phyloP scores from a whole-genome alignment of 2,888 invertebrate species.

The Aradus depressus region DNA sequence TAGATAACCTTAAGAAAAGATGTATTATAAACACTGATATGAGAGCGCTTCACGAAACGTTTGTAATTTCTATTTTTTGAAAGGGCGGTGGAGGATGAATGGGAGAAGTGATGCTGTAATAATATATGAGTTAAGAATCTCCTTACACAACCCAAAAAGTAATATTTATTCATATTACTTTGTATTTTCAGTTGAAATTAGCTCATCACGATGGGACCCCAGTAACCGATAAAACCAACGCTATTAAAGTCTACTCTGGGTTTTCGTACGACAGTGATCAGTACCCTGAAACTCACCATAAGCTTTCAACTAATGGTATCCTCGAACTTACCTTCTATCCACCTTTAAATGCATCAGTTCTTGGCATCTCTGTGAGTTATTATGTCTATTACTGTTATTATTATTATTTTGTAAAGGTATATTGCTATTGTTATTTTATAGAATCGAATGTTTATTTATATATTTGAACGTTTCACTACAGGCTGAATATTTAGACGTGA shows the following conservation, averaged over 20 bases:
- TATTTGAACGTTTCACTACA: constrained; percentile 34
- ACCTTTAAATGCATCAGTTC: constrained; percentile 47
- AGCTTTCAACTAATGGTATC: constrained; percentile 52
- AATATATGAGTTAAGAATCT: too few relatives aligned
- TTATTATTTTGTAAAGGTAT: background rate
- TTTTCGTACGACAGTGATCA: constrained; percentile 48
- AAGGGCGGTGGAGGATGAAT: too few relatives aligned
- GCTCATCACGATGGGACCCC: constrained; percentile 58
- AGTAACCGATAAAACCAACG: constrained; percentile 46
- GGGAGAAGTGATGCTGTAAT: too few relatives aligned
- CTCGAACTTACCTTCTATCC: constrained; percentile 51
- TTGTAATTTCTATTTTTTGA: too few relatives aligned
- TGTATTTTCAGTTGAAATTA: constrained; percentile 45
- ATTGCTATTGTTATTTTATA: background rate
- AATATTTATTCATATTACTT: too few relatives aligned
- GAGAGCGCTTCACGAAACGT: too few relatives aligned
- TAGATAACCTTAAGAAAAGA: too few relatives aligned
- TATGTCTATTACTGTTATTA: background rate
- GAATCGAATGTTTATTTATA: background rate
- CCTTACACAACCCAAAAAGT: too few relatives aligned
- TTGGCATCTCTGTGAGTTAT: constrained; percentile 56
- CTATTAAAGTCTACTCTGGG: constrained; percentile 49
- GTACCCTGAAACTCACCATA: constrained; percentile 42
- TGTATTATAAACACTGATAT: too few relatives aligned
- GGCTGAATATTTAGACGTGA: constrained; percentile 70